Evolutionary conservation across 2,797 vertebrate genomes (phyloP), one percentile per base, ranked within the genome.

Genomic region (Epinephelus awoara): DNA sequence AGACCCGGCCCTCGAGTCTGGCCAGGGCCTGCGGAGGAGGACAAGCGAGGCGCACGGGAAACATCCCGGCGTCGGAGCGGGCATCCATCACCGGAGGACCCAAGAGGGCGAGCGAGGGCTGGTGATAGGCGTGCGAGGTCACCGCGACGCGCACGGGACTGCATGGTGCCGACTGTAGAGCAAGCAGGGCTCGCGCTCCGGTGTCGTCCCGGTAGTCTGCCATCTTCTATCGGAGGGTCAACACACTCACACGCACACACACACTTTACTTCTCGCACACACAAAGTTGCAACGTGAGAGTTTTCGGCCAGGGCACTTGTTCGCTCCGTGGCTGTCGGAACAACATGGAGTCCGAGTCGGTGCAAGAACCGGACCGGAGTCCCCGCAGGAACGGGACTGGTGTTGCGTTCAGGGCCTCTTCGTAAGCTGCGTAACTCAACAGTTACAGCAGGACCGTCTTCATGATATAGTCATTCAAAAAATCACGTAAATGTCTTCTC

Each of bases 1-100:
- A 97, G 95, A 98, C 98, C 93, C 98, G 97, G 96, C 97, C 97
- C 94, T 98, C 97, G 58, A 99, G 96, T 49, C 97, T 96, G 76
- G 97, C 98, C 85, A 99, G 94, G 93, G 96, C 96, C 91, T 91
- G 89, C 23, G 71, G 76, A 15, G 79, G 84, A 67, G 88, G 86
- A 21, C 91, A 80, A 1, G 85, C 83, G 23, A 94, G 89, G 49
- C 91, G 89, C 49, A 79, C 72, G n/a, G 93, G 89, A 15, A 88
- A 67, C 1, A 87, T 56, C 54, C 87, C 85, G 58, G 65, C 82
- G 66, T 85, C 89, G 46, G 11, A 38, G 77, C 87, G 87, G 79
- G 87, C 82, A 23, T 89, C 91, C 87, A 90, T 83, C 72, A 89
- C 0, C 74, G 91, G 83, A 42, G 93, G 83, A 77, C 82, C 85